phyloP scores from a whole-genome alignment of 2,888 invertebrate genomes.

The Nomada lathburiana region DNA sequence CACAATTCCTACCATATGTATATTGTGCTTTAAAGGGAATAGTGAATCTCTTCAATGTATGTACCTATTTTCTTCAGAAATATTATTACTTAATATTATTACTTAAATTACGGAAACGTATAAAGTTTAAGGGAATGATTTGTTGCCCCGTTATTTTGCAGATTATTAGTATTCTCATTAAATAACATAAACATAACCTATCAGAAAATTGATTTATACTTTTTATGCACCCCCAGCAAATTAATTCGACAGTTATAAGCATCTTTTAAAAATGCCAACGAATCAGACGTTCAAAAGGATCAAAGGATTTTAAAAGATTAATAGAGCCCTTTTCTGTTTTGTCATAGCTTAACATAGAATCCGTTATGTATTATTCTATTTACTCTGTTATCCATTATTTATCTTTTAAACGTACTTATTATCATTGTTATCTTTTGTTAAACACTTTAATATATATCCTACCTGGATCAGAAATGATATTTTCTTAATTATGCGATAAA shows the following conservation, averaged over 20 bases:
- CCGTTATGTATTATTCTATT: neutral
- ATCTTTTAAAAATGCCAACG: neutral
- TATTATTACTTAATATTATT: neutral
- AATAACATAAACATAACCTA: constrained; percentile 52
- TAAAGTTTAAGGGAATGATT: neutral
- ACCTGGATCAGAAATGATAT: constrained; percentile 61
- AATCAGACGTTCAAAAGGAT: neutral
- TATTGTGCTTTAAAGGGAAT: neutral
- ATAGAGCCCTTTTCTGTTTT: constrained; percentile 1
- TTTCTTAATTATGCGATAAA: constrained; percentile 62
- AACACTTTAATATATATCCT: constrained; percentile 56
- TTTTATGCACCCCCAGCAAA: neutral
- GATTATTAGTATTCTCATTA: constrained; percentile 14
- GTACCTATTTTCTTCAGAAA: neutral
- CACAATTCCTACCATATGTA: constrained; percentile 6
- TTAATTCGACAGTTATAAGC: neutral
- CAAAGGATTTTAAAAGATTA: constrained; percentile 5
- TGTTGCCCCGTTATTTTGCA: neutral
- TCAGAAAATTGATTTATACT: neutral
- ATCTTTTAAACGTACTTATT: constrained; percentile 24
- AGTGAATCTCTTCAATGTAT: neutral
- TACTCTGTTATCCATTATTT: constrained; percentile 9
- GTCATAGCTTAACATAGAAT: neutral
- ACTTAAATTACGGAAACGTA: neutral
- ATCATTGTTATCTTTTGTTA: constrained; percentile 36